These are phyloP conservation scores for Heliocidaris erythrogramma DNA, from an alignment of 35 echinoderm and acorn worm genomes.

Conservation along the genomic window DNA sequence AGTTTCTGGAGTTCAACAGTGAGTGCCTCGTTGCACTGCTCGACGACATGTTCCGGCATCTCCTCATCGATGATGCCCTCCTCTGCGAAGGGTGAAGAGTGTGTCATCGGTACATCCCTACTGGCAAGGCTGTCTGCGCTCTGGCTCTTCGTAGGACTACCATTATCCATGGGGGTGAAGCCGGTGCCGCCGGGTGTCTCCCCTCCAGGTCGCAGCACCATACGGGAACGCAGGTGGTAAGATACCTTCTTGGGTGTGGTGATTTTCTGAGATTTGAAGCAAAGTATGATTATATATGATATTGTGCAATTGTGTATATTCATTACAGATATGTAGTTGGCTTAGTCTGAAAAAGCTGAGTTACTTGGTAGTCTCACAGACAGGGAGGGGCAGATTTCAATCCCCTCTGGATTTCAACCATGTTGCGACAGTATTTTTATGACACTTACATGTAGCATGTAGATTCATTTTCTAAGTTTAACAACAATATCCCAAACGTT, in stretches of 20 bases:
- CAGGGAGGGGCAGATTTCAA: too few relatives aligned
- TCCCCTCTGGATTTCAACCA: too few relatives aligned
- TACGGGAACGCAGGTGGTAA: slow-evolving; percentile 66
- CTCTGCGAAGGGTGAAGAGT: background rate
- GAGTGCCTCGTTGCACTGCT: slow-evolving; percentile 94
- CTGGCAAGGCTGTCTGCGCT: background rate
- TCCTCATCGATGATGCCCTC: slow-evolving; percentile 89
- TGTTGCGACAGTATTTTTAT: too few relatives aligned
- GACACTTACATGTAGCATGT: too few relatives aligned
- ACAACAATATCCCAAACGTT: too few relatives aligned
- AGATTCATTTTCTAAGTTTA: too few relatives aligned
- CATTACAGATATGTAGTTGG: background rate
- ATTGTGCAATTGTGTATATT: too few relatives aligned
- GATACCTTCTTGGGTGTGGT: slow-evolving; percentile 80
- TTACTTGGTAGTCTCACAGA: too few relatives aligned
- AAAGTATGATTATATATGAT: background rate
- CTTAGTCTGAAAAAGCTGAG: background rate
- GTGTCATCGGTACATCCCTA: background rate
- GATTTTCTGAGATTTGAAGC: slow-evolving; percentile 59
- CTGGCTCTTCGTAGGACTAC: background rate
- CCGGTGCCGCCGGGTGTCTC: slow-evolving; percentile 9
- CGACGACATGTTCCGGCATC: slow-evolving; percentile 80
- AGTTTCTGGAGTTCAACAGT: slow-evolving; percentile 83
- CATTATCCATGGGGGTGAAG: background rate
- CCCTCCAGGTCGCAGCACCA: slow-evolving; percentile 34